Evolutionary conservation across 1,140 invertebrate species (phyloP), one percentile per base, ranked within the genome.

Genomic region (Heliconius nattereri): DNA sequence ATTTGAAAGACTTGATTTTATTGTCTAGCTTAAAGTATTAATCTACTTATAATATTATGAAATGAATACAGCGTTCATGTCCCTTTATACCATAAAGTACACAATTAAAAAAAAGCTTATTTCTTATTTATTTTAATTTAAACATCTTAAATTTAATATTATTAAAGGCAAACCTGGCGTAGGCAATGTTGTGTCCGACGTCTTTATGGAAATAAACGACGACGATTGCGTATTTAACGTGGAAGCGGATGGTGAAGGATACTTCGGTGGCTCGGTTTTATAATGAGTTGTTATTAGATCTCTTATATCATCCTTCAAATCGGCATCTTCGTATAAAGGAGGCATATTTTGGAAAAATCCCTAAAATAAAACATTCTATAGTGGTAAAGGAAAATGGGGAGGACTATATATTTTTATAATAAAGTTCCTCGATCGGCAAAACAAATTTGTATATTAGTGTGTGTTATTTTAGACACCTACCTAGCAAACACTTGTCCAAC

Each of bases 141-240:
- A 45, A 45, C 13, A 45, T 52, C 19, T 52, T 20, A 7, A 52
- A 52, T 60, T 29, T 45, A 19, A 16, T 66, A 26, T 29, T 66
- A 13, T 11, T 3, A 26, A 26, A 66, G 60, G n/a, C 40, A 45
- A 75, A 94, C 92, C 92, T 78, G 92, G 92, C 2, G 91, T 94
- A n/a, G 92, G 88, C 11, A 91, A 71, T 9, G 92, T 94, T 0
- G 89, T 88, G 13, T 89, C 86, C 0, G 92, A 92, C 20, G 92
- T 94, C 19, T 84, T 73, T 3, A 91, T 79, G 8, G 92, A 92
- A 54, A 92, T 26, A 79, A 94, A 94, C 0, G 88, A 89, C 1
- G 92, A 94, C 1, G 92, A 94, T 40, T 80, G 75, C 0, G 92
- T 94, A 20, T 89, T 83, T 1, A 83, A 73, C 19, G 84, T 85